Evolutionary conservation across 2,888 invertebrate genomes (phyloP).

Genomic region (Allolobophora icterica): DNA sequence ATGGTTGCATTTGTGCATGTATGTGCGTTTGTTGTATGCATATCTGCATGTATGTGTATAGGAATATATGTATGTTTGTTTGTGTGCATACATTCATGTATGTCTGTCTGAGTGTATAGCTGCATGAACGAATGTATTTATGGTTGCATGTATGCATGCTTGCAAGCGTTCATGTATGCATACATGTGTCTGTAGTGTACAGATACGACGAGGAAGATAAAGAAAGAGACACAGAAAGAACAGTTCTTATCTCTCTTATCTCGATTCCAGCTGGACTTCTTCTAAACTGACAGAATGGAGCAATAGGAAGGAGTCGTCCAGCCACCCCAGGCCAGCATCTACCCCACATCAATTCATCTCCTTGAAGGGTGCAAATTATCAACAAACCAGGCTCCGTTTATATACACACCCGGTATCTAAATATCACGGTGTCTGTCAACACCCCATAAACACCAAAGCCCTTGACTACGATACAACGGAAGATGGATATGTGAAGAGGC

Average conservation of each 20-base stretch:
- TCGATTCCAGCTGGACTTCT: neutral
- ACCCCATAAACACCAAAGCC: neutral
- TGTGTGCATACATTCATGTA: too few relatives aligned
- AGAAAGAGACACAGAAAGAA: neutral
- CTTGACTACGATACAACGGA: neutral
- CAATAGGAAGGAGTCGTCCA: neutral
- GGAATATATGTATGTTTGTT: too few relatives aligned
- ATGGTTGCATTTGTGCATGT: neutral
- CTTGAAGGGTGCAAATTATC: neutral
- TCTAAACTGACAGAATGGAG: neutral
- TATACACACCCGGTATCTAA: neutral
- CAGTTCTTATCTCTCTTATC: neutral
- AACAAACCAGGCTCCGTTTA: neutral
- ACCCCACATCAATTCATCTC: neutral
- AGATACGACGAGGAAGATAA: neutral
- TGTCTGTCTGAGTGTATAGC: too few relatives aligned
- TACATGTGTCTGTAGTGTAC: neutral
- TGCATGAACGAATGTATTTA: neutral
- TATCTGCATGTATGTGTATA: neutral
- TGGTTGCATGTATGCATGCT: neutral
- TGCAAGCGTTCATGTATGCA: neutral
- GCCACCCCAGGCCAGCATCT: neutral
- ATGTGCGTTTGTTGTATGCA: neutral
- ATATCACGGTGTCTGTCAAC: neutral
- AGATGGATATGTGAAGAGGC: neutral